These are phyloP conservation scores for Etheostoma nigrum DNA, from an alignment of 2,797 vertebrate genomes.

Conservation along the genomic window DNA sequence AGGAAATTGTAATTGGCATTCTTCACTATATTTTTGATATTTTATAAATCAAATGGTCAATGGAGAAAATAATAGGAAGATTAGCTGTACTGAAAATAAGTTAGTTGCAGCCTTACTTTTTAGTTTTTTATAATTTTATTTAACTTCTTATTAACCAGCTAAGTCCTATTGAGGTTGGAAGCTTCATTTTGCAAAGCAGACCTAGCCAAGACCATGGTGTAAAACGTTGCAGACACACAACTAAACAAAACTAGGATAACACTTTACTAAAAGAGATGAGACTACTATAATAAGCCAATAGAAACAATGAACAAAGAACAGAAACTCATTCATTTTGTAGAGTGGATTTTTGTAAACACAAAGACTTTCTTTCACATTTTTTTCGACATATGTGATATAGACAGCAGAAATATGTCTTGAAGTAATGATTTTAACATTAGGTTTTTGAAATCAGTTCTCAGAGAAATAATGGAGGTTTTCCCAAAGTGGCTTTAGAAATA, in stretches of 20 bases:
- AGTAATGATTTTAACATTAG: background rate
- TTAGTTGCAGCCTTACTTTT: background rate
- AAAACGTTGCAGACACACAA: background rate
- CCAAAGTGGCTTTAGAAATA: slow-evolving; percentile 14
- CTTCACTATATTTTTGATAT: too few species aligned
- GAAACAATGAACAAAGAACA: background rate
- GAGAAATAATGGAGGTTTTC: background rate
- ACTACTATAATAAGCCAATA: background rate
- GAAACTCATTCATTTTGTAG: background rate
- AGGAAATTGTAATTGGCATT: too few species aligned
- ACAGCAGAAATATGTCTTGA: background rate
- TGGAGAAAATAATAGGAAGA: background rate
- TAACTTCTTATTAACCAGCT: background rate
- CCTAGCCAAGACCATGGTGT: background rate
- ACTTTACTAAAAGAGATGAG: background rate
- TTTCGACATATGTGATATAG: background rate
- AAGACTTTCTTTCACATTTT: background rate
- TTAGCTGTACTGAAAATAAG: background rate
- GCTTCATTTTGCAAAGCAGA: background rate
- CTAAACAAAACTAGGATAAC: too few species aligned
- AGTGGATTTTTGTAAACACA: background rate
- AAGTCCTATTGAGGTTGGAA: background rate
- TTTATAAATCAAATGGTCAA: background rate
- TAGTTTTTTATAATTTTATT: background rate
- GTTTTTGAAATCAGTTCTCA: slow-evolving; percentile 17